Evolutionary conservation across 2,888 invertebrate genomes (phyloP).

Genomic region (Chloroclysta siterata): DNA sequence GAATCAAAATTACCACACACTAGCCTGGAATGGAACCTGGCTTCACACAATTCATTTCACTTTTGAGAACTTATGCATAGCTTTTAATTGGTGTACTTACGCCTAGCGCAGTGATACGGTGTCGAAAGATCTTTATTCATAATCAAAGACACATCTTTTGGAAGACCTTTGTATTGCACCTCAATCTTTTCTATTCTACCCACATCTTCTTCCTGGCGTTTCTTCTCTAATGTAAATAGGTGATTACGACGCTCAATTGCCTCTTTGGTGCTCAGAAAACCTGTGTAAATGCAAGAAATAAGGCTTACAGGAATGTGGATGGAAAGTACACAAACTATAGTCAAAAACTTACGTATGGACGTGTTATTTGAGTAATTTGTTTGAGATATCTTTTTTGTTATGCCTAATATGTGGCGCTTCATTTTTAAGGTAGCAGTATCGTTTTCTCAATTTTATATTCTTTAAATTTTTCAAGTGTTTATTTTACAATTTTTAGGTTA

Average conservation of each 20-base stretch:
- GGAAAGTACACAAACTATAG: background rate
- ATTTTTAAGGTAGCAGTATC: conserved; percentile 49
- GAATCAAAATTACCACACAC: no score
- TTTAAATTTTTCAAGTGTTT: conserved; percentile 8
- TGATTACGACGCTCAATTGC: conserved; percentile 86
- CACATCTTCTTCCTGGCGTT: conserved; percentile 88
- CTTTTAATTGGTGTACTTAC: conserved; percentile 76
- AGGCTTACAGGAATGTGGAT: background rate
- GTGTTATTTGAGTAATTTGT: conserved; percentile 46
- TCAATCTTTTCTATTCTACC: conserved; percentile 96
- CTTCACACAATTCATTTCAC: no score
- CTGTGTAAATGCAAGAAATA: conserved; percentile 54
- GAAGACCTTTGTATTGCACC: conserved; percentile 90
- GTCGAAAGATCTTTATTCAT: conserved; percentile 98
- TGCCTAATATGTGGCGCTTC: conserved; percentile 59
- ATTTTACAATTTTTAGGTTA: conserved; percentile 47
- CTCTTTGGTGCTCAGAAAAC: conserved; percentile 79
- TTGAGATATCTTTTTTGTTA: conserved; percentile 55
- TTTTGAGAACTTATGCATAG: background rate
- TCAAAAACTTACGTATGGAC: conserved; percentile 41
- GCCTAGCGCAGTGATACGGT: conserved; percentile 95
- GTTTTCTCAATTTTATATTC: background rate
- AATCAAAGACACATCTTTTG: conserved; percentile 89
- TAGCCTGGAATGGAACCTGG: no score
- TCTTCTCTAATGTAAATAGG: conserved; percentile 91